These are phyloP conservation scores for Dexiosoma caninum DNA, from an alignment of 2,888 invertebrate species.

Conservation along the genomic window DNA sequence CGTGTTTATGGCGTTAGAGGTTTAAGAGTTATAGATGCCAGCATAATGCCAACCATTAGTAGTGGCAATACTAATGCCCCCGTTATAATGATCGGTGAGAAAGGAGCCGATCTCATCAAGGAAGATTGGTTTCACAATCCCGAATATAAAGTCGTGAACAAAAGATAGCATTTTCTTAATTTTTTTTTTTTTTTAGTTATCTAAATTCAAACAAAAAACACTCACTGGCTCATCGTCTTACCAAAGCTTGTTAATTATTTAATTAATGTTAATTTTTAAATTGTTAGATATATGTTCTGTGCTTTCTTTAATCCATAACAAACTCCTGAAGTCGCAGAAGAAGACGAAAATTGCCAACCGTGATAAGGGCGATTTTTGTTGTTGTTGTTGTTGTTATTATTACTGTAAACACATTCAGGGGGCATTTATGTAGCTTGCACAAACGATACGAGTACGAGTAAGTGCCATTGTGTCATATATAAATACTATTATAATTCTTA, in stretches of 20 bases:
- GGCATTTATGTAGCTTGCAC: slow-evolving; percentile 52
- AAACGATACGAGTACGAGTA: neutral
- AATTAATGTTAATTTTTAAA: neutral
- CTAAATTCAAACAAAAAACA: neutral
- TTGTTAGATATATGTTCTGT: too few species aligned
- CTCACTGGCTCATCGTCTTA: neutral
- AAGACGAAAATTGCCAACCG: too few species aligned
- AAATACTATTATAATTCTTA: too few species aligned
- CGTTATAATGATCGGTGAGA: slow-evolving; percentile 94
- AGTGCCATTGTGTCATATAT: slow-evolving; percentile 51
- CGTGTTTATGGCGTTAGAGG: slow-evolving; percentile 87
- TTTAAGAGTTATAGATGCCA: slow-evolving; percentile 90
- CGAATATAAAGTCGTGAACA: slow-evolving; percentile 69
- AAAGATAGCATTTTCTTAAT: slow-evolving; percentile 62
- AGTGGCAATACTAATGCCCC: slow-evolving; percentile 95
- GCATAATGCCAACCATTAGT: slow-evolving; percentile 92
- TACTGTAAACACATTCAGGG: slow-evolving; percentile 39
- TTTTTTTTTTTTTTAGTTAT: too few species aligned
- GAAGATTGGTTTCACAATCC: slow-evolving; percentile 85
- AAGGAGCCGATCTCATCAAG: slow-evolving; percentile 91
- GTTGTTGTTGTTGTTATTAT: neutral
- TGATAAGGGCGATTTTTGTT: too few species aligned
- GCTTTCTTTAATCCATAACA: too few species aligned
- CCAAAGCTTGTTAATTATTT: slow-evolving; percentile 19
- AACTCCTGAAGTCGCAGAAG: too few species aligned